phyloP scores from a whole-genome alignment of 2,797 vertebrate species.

The Notoglanidium macrostoma region DNA sequence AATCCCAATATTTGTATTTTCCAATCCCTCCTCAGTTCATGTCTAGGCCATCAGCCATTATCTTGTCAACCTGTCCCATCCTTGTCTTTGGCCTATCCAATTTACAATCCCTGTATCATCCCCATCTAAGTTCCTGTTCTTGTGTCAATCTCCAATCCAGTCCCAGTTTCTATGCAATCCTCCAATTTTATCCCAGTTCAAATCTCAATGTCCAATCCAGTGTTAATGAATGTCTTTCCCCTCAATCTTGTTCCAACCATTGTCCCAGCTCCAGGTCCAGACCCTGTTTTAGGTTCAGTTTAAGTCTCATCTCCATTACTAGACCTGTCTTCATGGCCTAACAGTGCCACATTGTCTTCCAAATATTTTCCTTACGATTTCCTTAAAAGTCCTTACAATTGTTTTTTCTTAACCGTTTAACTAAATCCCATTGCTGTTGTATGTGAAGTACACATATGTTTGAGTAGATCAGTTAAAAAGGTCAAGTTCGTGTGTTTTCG shows the following conservation, averaged over 20 bases:
- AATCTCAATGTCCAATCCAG: not conserved
- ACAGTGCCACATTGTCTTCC: not conserved
- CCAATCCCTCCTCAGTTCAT: not conserved
- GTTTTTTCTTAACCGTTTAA: not conserved
- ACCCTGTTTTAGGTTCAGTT: not conserved
- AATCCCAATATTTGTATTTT: not conserved
- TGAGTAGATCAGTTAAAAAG: not conserved
- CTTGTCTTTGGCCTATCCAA: not conserved
- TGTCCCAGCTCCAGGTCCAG: not conserved
- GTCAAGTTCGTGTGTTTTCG: not conserved
- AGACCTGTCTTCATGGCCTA: not conserved
- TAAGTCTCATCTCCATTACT: not conserved
- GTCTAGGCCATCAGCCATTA: too few species aligned
- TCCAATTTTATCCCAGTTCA: not conserved
- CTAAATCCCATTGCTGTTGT: not conserved
- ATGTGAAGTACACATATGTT: not conserved
- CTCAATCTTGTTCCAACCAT: not conserved
- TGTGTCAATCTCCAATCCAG: not conserved
- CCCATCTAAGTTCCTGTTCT: not conserved
- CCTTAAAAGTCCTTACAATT: not conserved
- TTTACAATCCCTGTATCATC: not conserved
- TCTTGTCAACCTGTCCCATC: too few species aligned
- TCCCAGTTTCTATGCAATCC: not conserved
- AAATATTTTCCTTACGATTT: not conserved
- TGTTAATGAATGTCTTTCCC: not conserved